Base-by-base conservation (phyloP, 2,113 vertebrate genomes). In the Daboia siamensis region DNA sequence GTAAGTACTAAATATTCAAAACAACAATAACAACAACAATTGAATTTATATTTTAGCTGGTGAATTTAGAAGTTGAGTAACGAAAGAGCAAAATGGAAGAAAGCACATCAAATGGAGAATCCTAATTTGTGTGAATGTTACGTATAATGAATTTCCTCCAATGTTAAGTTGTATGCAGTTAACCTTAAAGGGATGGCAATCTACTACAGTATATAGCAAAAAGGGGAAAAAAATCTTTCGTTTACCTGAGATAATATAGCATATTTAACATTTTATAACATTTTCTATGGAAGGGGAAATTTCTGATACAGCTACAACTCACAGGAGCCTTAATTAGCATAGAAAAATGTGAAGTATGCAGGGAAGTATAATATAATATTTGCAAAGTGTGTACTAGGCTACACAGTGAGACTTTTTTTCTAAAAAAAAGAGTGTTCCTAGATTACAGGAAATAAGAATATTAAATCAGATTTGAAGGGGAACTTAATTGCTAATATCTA, bases 1-100 rank as follows among this genome's bases (percentile, higher is more conserved):
- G 92, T 93, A n/a, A 93, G 92, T 93, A 88, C 74, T 33, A 20
- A 85, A 54, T 64, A 52, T 59, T 24, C 17, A 24, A 5, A 26
- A 13, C 57, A 69, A 12, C 29, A 9, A 3, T 21, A 7, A 6
- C 29, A 4, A 4, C 26, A n/a, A 2, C 23, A 5, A 7, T 10
- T 46, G 15, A 17, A 52, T 59, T 33, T 84, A 74, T 15, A 64
- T 6, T 59, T 10, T 46, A 44, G 26, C 46, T 4, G n/a, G 61
- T 4, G 4, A 15, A 61, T 61, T 48, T 20, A n/a, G 21, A 84
- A 59, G 26, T 54, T 51, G 55, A n/a, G 2, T 39, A 51, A 39
- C 24, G 12, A 1, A 88, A 52, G 86, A 54, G 12, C 57, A 2
- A 52, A 39, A 64, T 52, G 6, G 17, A 33, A n/a, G 1, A 24